Evolutionary conservation across 2,797 vertebrate species (phyloP).

Genomic region (Columba guinea): DNA sequence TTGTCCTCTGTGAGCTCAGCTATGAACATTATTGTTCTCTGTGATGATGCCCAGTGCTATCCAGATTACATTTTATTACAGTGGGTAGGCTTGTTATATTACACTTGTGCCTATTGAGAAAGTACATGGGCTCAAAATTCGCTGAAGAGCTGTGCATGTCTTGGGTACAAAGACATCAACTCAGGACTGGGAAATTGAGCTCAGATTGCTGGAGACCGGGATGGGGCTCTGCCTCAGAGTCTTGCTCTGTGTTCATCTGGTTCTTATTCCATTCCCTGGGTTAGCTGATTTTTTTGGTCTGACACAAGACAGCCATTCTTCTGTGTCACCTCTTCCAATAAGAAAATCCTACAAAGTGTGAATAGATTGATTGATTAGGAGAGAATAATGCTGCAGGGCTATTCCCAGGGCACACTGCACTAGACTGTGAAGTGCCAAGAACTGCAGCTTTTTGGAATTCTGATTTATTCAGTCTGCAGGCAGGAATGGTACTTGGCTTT

Average conservation of each 20-base stretch:
- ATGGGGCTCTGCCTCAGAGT: rapidly evolving
- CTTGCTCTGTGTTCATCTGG: not conserved
- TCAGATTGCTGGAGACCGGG: not conserved
- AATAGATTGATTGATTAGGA: not conserved
- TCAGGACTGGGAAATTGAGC: not conserved
- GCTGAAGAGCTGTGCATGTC: not conserved
- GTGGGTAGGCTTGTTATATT: not conserved
- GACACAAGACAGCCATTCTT: not conserved
- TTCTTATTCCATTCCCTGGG: not conserved
- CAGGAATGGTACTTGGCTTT: not conserved
- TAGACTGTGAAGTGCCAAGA: not conserved
- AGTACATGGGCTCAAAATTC: not conserved
- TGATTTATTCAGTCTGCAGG: not conserved
- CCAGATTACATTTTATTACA: not conserved
- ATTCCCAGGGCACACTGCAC: not conserved
- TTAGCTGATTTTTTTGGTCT: not conserved
- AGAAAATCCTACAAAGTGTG: not conserved
- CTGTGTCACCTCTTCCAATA: not conserved
- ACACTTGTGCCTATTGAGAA: not conserved
- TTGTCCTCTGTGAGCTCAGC: not conserved
- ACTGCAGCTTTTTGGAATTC: not conserved
- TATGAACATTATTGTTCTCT: not conserved
- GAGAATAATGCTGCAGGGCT: not conserved
- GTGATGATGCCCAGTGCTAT: not conserved
- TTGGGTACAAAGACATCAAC: not conserved